Base-by-base conservation (phyloP, 92 coral and sea anemone species). In the Zoanthus gigantus region DNA sequence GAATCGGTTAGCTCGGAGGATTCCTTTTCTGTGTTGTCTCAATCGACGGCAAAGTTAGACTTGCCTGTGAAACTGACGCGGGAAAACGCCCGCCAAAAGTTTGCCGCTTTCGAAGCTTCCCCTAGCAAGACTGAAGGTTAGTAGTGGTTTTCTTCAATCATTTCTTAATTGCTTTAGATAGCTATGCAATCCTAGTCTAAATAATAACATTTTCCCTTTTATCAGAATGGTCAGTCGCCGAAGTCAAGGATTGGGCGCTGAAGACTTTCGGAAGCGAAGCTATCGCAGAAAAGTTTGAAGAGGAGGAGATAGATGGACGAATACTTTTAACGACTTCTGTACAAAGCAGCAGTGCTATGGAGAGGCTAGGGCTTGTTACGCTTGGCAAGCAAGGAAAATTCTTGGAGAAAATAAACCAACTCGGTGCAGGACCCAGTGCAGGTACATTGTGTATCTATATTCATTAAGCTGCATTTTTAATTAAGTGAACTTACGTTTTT, bases 381-480 rank as follows among this genome's bases (percentile, higher is more conserved):
- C 32, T 89, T 82, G 91, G 91, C 54, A 89, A 89, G 87, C 66
- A 83, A 68, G 88, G 83, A 47, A 89, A 74, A 83, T 89, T 89
- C 53, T 30, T 76, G 80, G 83, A 72, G 54, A 80, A 81, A 82
- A 28, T 78, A 52, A 73, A 69, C 48, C 84, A 87, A 73, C 79
- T 87, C 71, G 53, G 74, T 57, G 86, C 73, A 57, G 71, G 74
- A 69, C 45, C 45, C 74, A 69, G 65, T 58, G 23, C 58, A 76
- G 65, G 81, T 56, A 76, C 65, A 69, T 69, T 69, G 74, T 69
- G 74, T 69, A 69, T 69, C 68, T 61, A 61, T 61, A 61, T 61
- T 61, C 68, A 61, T 61, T 61, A 61, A 61, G 68, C 68, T 61
- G 68, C 68, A 61, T 61, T 61, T 61, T 61, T 61, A 61, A 61